A percentile compares a stretch with the other conserved stretches of the same genome.
These are phyloP conservation scores for Microctenopoma lineatum DNA, from an alignment of 2,797 vertebrate genomes.

Conservation along the genomic window DNA sequence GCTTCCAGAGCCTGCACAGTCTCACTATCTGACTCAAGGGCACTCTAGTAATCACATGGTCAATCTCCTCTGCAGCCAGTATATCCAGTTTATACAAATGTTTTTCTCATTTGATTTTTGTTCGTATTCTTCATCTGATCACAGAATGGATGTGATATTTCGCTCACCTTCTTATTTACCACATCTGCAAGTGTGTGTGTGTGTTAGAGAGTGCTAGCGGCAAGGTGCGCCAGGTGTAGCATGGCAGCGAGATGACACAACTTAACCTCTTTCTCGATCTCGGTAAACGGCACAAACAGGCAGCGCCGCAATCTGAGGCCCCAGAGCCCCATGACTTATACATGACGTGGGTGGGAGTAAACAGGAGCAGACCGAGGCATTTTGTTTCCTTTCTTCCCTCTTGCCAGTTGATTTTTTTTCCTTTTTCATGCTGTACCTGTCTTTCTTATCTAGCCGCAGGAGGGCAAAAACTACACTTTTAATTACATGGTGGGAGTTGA, in stretches of 20 bases:
- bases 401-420: conserved; percentile 22
- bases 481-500: conserved; percentile 77
- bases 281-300: conserved; percentile 70
- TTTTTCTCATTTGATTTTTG: no score
- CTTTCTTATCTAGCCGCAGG: conserved; percentile 73
- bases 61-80: background rate
- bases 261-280: conserved; percentile 75
- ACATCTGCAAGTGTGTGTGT: conserved; percentile 21
- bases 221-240: conserved; percentile 75
- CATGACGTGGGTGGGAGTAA: conserved; percentile 77
- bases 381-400: conserved; percentile 46
- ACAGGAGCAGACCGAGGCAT: conserved; percentile 68
- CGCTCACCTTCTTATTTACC: conserved; percentile 42
- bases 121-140: conserved; percentile 1
- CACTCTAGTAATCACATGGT: background rate
- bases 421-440: conserved; percentile 72
- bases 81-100: background rate
- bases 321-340: conserved; percentile 73
- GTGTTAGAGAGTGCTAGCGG: conserved; percentile 44
- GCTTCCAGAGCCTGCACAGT: background rate
- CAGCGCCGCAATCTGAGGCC: conserved; percentile 54
- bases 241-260: conserved; percentile 69
- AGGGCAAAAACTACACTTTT: conserved; percentile 76
- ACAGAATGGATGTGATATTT: conserved; percentile 2
- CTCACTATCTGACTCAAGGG: background rate